Evolutionary conservation across 2,888 invertebrate genomes (phyloP).

Genomic region (Coelinius sp.): DNA sequence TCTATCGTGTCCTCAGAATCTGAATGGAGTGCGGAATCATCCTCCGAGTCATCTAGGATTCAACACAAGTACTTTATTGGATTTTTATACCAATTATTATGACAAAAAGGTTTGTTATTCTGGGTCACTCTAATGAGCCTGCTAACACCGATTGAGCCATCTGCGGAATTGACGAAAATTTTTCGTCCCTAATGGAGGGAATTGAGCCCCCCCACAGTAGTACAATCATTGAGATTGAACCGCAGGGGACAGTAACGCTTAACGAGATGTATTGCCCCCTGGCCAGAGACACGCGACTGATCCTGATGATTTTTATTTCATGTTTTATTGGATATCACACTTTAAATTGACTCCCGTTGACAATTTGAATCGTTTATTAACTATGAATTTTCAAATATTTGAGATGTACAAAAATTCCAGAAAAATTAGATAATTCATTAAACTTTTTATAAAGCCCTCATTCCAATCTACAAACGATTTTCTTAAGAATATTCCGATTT

Average conservation of each 20-base stretch:
- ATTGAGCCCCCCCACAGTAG: conserved; percentile 20
- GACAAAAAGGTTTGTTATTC: conserved; percentile 35
- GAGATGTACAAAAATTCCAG: background rate
- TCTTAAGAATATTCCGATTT: no score
- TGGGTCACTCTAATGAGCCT: conserved; percentile 59
- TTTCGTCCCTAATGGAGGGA: conserved; percentile 50
- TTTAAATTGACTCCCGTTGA: background rate
- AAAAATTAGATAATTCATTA: background rate
- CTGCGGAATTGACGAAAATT: conserved; percentile 56
- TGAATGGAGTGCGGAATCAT: conserved; percentile 67
- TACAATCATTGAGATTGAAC: conserved; percentile 45
- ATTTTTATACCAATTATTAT: background rate
- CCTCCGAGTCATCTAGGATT: conserved; percentile 65
- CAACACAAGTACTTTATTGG: conserved; percentile 2
- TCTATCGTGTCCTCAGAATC: conserved; percentile 70
- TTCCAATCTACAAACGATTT: background rate
- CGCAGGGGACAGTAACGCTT: conserved; percentile 54
- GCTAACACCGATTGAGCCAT: conserved; percentile 63
- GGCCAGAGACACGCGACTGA: conserved; percentile 56
- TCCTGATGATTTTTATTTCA: conserved; percentile 25
- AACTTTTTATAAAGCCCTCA: no score
- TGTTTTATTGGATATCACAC: conserved; percentile 3
- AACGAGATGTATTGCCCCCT: conserved; percentile 58
- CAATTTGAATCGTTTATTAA: conserved; percentile 24
- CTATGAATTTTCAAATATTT: conserved; percentile 3